Base-by-base conservation (phyloP, 2,888 invertebrate species). In the Rapana venosa region DNA sequence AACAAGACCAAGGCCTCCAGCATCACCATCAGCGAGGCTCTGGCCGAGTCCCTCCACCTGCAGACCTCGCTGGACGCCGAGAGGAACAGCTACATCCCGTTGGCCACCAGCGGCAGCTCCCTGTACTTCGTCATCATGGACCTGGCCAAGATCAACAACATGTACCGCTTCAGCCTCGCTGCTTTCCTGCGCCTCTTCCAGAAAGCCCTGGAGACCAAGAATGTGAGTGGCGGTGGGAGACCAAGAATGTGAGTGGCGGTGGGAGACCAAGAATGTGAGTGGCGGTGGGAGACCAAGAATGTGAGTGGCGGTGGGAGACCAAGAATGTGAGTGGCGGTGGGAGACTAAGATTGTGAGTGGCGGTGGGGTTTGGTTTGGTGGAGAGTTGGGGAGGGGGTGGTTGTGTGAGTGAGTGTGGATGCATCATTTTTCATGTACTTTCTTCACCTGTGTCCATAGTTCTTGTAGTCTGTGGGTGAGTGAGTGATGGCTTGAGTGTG, bases 1-100 rank as follows among this genome's bases (percentile, higher is more conserved):
- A 98, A 98, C 94, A 97, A 97, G 95, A 97, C 98, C 0, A 98
- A 98, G 95, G 97, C 97, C 90, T 98, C 97, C 95, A 97, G 98
- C 91, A 97, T 97, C 83, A 97, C 97, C 35, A 98, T 98, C 89
- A 97, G 97, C 22, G 96, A 97, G 90, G 97, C 98, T 0, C 96
- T 98, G 56, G 96, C 96, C 56, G 98, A 98, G 96, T 98, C 97
- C 6, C 96, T 97, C 0, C 95, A 97, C 88, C 96, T 98, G 30
- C 96, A 96, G 90, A 93, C 95, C 11, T 96, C 96, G 22, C 93
- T 97, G 20, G 96, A 96, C 91, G 95, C 96, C 93, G 97, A 98
- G 94, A 97, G 97, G 90, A 97, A 97, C 91, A 97, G 97, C 22
- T 98, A 97, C 95, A 96, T 97, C 87, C 97, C 97, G 0, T 96